Conservation (phyloP, 2,888 invertebrate genomes). For the Epirrhoe alternata region DNA sequence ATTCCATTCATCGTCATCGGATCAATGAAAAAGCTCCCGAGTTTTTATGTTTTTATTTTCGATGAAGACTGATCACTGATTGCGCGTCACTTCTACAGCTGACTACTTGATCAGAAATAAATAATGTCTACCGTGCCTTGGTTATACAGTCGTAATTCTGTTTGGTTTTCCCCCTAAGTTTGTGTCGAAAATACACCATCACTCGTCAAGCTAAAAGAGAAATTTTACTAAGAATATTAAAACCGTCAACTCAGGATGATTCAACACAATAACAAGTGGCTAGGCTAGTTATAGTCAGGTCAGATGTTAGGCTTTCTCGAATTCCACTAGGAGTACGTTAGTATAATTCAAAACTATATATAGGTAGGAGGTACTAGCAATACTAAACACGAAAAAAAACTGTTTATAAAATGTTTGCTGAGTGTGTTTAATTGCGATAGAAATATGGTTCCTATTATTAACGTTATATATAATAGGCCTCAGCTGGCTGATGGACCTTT, state of each 20-base stretch:
- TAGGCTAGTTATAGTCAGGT: too few species aligned
- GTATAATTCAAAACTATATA: too few species aligned
- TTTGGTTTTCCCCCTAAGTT: too few species aligned
- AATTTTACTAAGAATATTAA: not conserved
- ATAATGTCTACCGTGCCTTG: too few species aligned
- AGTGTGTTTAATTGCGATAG: too few species aligned
- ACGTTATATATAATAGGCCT: not conserved
- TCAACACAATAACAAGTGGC: not conserved
- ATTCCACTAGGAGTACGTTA: too few species aligned
- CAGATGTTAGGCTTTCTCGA: too few species aligned
- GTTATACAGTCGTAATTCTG: too few species aligned
- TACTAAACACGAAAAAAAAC: too few species aligned
- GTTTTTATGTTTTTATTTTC: not conserved
- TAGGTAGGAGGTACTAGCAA: too few species aligned
- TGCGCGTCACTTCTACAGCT: not conserved
- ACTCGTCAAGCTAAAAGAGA: not conserved
- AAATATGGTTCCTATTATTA: not conserved
- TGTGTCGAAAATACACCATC: not conserved
- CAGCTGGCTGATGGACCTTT: not conserved
- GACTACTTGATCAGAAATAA: too few species aligned
- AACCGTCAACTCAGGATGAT: not conserved
- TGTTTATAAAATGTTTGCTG: too few species aligned
- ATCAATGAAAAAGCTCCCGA: conserved; percentile 16
- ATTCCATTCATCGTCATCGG: conserved; percentile 12
- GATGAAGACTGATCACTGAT: not conserved